These are phyloP conservation scores for Fissipunctia ypsillon DNA, from an alignment of 2,888 invertebrate genomes.

Conservation along the genomic window DNA sequence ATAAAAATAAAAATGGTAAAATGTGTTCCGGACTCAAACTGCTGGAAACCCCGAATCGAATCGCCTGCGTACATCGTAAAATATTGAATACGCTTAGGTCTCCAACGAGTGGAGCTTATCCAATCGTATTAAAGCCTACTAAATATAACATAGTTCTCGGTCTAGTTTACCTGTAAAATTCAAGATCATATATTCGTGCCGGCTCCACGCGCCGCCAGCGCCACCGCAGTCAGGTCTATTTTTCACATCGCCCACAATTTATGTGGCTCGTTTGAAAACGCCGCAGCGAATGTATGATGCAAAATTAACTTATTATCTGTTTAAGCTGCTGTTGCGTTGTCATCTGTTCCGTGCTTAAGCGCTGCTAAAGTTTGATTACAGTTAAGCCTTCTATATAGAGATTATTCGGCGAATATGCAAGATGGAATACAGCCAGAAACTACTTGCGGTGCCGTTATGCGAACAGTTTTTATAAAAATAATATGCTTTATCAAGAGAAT, in stretches of 20 bases:
- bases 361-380: conserved; percentile 62
- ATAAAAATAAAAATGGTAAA: conserved; percentile 53
- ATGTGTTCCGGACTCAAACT: conserved; percentile 20
- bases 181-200: conserved; percentile 76
- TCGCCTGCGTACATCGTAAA: conserved; percentile 51
- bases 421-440: conserved; percentile 57
- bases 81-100: conserved; percentile 54
- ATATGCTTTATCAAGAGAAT: conserved; percentile 50
- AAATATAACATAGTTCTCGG: conserved; percentile 63
- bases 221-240: conserved; percentile 74
- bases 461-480: conserved; percentile 52
- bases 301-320: conserved; percentile 83
- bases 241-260: conserved; percentile 82
- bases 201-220: conserved; percentile 56
- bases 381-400: conserved; percentile 48
- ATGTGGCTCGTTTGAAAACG: conserved; percentile 76
- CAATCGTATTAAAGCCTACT: conserved; percentile 65
- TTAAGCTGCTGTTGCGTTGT: conserved; percentile 68
- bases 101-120: conserved; percentile 42
- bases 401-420: conserved; percentile 53
- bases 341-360: conserved; percentile 63
- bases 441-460: conserved; percentile 35
- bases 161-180: conserved; percentile 72
- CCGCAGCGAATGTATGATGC: conserved; percentile 77
- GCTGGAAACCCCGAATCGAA: conserved; percentile 30